Percentiles rank a stretch among this genome's conserved stretches.
Conservation (phyloP, 2,888 invertebrate species). For the Acronicta psi region DNA sequence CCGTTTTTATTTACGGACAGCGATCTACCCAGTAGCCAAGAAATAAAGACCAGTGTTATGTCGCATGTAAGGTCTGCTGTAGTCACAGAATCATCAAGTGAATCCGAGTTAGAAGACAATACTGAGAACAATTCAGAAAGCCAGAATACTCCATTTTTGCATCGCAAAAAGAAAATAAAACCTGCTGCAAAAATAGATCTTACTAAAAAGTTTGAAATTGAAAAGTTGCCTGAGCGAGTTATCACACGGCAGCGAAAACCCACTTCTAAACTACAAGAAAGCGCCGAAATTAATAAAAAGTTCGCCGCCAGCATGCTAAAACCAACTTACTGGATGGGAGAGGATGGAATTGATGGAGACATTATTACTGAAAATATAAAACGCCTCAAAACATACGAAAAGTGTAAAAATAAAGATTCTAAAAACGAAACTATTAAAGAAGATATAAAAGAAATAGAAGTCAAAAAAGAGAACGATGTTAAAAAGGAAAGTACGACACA, state of each 20-base stretch:
- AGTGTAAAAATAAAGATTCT: constrained; percentile 59
- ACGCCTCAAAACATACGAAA: constrained; percentile 69
- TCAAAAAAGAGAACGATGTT: constrained; percentile 21
- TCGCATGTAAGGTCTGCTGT: constrained; percentile 44
- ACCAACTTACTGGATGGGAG: constrained; percentile 68
- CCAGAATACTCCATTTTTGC: constrained; percentile 67
- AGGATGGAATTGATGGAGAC: constrained; percentile 72
- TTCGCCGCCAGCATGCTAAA: constrained; percentile 64
- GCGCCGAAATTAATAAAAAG: constrained; percentile 48
- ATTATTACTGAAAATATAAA: constrained; percentile 76
- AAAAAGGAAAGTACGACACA: constrained; percentile 21
- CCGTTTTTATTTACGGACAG: constrained; percentile 68
- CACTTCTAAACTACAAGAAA: constrained; percentile 66
- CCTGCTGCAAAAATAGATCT: constrained; percentile 69
- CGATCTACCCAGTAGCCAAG: constrained; percentile 80
- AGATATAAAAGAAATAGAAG: constrained; percentile 3
- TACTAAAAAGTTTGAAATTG: constrained; percentile 69
- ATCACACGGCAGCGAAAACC: constrained; percentile 77
- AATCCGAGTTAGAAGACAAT: constrained; percentile 73
- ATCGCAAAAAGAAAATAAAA: constrained; percentile 64
- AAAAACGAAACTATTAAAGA: constrained; percentile 33
- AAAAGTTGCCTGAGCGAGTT: constrained; percentile 73
- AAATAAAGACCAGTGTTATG: constrained; percentile 74
- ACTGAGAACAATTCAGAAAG: constrained; percentile 68
- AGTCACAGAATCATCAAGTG: constrained; percentile 72